phyloP scores from a whole-genome alignment of 2,888 invertebrate genomes.

The Mythimna impura region DNA sequence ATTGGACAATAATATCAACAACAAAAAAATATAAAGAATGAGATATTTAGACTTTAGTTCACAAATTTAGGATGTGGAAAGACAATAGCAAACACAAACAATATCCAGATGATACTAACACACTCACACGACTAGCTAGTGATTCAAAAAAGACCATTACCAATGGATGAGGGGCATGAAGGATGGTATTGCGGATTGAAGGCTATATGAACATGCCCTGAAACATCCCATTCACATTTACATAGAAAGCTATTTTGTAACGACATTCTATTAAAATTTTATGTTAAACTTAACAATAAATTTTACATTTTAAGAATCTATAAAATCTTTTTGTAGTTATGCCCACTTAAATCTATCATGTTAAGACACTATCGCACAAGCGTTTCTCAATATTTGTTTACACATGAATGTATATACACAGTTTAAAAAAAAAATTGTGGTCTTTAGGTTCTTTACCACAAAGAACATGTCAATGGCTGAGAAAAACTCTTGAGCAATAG shows the following conservation, averaged over 20 bases:
- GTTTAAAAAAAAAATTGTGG: background rate
- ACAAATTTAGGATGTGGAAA: conserved; percentile 74
- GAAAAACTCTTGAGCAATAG: conserved; percentile 12
- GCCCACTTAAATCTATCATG: background rate
- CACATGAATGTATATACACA: no score
- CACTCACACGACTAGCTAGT: conserved; percentile 83
- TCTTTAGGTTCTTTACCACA: no score
- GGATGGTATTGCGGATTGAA: conserved; percentile 68
- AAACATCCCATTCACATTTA: conserved; percentile 69
- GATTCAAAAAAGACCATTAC: conserved; percentile 85
- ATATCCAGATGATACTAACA: conserved; percentile 77
- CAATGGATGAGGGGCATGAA: conserved; percentile 75
- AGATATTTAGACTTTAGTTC: background rate
- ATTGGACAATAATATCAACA: background rate
- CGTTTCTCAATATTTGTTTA: background rate
- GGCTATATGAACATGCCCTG: conserved; percentile 76
- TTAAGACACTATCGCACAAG: background rate
- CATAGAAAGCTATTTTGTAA: conserved; percentile 70
- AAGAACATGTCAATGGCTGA: background rate
- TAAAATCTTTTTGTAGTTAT: background rate
- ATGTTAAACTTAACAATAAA: background rate
- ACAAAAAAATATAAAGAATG: background rate
- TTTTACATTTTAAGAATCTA: background rate
- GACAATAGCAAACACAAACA: conserved; percentile 79
- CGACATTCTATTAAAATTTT: conserved; percentile 57